Evolutionary conservation across 2,113 vertebrate genomes (phyloP).

Genomic region (Perca flavescens): DNA sequence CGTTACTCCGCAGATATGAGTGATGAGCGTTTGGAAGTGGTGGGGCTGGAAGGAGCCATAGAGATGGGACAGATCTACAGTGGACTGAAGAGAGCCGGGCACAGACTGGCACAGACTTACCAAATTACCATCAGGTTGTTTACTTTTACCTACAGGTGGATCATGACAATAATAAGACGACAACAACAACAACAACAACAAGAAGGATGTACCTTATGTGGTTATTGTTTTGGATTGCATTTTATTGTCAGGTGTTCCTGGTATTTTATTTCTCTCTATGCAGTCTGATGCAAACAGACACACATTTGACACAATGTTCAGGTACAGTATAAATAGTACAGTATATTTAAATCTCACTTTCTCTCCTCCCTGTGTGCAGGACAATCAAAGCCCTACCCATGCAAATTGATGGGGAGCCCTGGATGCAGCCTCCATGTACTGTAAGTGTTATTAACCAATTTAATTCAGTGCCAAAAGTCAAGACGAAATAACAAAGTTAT

Average conservation of each 20-base stretch:
- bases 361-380: slow-evolving; percentile 69
- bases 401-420: slow-evolving; percentile 95
- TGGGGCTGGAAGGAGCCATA: slow-evolving; percentile 89
- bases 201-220: background rate
- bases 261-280: background rate
- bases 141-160: background rate
- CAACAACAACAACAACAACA: background rate
- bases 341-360: background rate
- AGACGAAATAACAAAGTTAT: too few species aligned
- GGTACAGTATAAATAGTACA: background rate
- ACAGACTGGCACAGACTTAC: slow-evolving; percentile 88
- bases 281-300: background rate
- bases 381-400: slow-evolving; percentile 91
- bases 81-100: slow-evolving; percentile 89
- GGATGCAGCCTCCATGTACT: slow-evolving; percentile 93
- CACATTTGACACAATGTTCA: background rate
- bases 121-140: slow-evolving; percentile 89
- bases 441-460: slow-evolving; percentile 77
- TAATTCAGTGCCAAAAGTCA: background rate
- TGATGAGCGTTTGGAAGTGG: slow-evolving; percentile 90
- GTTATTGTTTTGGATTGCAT: background rate
- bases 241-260: background rate
- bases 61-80: slow-evolving; percentile 96
- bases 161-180: background rate
- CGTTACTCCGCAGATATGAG: slow-evolving; percentile 82